phyloP scores from a whole-genome alignment of 2,888 invertebrate species.

The Cataglyphis altisquamis region DNA sequence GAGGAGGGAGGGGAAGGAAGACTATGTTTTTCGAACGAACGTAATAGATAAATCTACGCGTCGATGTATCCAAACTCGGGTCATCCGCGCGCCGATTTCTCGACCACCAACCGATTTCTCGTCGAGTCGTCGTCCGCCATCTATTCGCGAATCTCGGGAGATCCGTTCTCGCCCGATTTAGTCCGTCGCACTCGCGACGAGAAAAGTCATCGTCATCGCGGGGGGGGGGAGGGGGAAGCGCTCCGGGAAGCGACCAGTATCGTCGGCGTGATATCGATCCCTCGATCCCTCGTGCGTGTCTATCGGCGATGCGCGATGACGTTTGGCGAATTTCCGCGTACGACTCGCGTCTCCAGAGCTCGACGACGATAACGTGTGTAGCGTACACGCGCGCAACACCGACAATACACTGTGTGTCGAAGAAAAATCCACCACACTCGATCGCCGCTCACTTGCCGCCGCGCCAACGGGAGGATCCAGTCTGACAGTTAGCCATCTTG shows the following conservation, averaged over 20 bases:
- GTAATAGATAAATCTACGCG: slow-evolving; percentile 79
- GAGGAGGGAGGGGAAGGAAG: slow-evolving; percentile 54
- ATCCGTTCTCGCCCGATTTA: neutral
- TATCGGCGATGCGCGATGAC: neutral
- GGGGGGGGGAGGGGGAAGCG: neutral
- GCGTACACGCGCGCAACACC: neutral
- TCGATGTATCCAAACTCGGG: slow-evolving; percentile 70
- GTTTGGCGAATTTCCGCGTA: neutral
- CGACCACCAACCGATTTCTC: neutral
- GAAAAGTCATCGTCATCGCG: neutral
- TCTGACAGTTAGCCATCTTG: slow-evolving; percentile 85
- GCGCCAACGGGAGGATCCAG: slow-evolving; percentile 77
- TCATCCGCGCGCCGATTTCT: neutral
- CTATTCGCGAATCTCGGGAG: neutral
- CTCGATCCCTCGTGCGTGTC: neutral
- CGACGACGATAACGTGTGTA: neutral
- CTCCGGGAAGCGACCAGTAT: neutral
- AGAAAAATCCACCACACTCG: slow-evolving; percentile 48
- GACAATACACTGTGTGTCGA: neutral
- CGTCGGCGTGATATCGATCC: neutral
- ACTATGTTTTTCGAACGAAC: slow-evolving; percentile 82
- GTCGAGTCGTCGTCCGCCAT: neutral
- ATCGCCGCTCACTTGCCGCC: slow-evolving; percentile 84
- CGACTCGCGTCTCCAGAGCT: neutral
- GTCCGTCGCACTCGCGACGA: neutral